These are phyloP conservation scores for Rotaria macrura DNA, from an alignment of 2,888 invertebrate species.

Conservation along the genomic window DNA sequence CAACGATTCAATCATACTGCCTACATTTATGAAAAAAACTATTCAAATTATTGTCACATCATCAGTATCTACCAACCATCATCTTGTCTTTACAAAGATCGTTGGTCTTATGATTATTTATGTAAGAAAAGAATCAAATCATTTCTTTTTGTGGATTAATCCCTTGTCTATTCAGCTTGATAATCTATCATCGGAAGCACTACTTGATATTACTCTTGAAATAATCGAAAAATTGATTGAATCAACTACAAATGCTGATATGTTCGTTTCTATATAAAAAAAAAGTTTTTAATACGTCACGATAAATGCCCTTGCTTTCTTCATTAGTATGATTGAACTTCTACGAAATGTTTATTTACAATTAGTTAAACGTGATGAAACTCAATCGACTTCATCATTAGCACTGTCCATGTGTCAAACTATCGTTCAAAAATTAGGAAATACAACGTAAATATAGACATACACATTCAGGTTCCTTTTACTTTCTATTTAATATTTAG, in stretches of 20 bases:
- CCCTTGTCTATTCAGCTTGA: neutral
- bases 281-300: neutral
- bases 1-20: neutral
- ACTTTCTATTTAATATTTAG: neutral
- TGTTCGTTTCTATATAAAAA: neutral
- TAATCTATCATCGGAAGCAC: neutral
- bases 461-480: neutral
- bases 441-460: neutral
- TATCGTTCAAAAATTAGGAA: neutral
- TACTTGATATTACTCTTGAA: neutral
- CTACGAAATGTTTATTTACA: neutral
- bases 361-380: neutral
- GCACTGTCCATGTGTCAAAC: neutral
- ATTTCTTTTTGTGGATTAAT: neutral
- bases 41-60: neutral
- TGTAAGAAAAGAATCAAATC: neutral
- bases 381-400: neutral
- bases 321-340: constrained; percentile 4
- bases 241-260: neutral
- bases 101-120: neutral
- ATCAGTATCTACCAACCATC: neutral
- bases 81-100: constrained; percentile 9
- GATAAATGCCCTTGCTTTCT: neutral
- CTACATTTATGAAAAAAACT: constrained; percentile 2
- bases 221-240: neutral